phyloP scores from a whole-genome alignment of 2,797 vertebrate genomes.

The Psittacula derbiana region DNA sequence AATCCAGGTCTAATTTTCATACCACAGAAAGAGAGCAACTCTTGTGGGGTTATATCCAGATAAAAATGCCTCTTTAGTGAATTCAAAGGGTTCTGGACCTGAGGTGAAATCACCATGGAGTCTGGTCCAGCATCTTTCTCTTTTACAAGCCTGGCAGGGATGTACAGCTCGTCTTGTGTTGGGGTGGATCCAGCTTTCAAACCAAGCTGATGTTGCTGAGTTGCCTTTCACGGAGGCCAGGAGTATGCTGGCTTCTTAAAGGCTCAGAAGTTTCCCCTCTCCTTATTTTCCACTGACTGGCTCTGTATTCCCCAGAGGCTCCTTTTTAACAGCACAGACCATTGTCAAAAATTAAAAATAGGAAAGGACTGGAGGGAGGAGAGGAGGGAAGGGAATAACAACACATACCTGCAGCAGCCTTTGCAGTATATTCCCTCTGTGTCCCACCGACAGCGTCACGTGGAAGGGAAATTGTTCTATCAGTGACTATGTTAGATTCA shows the following conservation, averaged over 20 bases:
- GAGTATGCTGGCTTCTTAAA: background rate
- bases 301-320: conserved; percentile 28
- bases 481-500: conserved; percentile 83
- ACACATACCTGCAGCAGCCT: conserved; percentile 58
- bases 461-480: conserved; percentile 84
- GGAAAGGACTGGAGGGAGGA: background rate
- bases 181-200: background rate
- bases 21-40: background rate
- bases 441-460: conserved; percentile 63
- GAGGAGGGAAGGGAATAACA: conserved; percentile 13
- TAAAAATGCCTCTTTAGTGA: background rate
- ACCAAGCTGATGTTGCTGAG: background rate
- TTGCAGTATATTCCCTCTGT: conserved; percentile 64
- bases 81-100: background rate
- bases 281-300: conserved; percentile 55
- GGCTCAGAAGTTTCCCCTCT: conserved; percentile 19
- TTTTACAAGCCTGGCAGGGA: background rate
- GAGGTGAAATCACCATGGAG: background rate
- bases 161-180: background rate
- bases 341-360: conserved; percentile 49
- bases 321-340: conserved; percentile 27
- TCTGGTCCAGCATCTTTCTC: background rate
- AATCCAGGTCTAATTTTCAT: background rate
- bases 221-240: conserved; percentile 29
- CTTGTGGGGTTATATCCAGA: background rate